phyloP scores from a whole-genome alignment of 2,888 invertebrate species.

The Torymus tubicola region DNA sequence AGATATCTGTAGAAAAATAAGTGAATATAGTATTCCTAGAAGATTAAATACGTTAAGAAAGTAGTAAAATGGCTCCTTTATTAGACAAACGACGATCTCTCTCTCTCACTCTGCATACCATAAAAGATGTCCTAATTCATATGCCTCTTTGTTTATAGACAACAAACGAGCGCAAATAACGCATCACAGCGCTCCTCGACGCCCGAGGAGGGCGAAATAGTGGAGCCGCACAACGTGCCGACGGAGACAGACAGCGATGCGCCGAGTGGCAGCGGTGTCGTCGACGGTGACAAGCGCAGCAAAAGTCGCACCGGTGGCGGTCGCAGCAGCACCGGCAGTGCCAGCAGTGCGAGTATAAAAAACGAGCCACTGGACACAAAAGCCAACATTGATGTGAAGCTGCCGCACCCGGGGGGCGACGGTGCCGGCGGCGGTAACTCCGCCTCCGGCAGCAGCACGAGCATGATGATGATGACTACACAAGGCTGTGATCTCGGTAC shows the following conservation, averaged over 20 bases:
- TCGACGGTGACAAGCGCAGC: neutral
- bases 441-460: too few relatives aligned
- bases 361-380: conserved; percentile 37
- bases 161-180: conserved; percentile 56
- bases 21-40: too few relatives aligned
- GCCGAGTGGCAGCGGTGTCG: conserved; percentile 22
- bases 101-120: too few relatives aligned
- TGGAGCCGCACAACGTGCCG: conserved; percentile 61
- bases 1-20: too few relatives aligned
- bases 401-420: neutral
- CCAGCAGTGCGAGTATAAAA: conserved; percentile 11
- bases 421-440: conserved; percentile 4
- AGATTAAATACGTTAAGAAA: too few relatives aligned
- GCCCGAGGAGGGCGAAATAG: conserved; percentile 74
- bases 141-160: conserved; percentile 10
- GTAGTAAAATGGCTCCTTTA: too few relatives aligned
- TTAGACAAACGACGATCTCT: too few relatives aligned
- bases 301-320: neutral
- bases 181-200: conserved; percentile 67
- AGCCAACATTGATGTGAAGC: conserved; percentile 15
- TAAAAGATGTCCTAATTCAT: too few relatives aligned
- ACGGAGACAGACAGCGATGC: conserved; percentile 52
- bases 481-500: conserved; percentile 9
- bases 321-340: neutral
- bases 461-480: neutral